Conservation (phyloP, 2,113 vertebrate genomes). For the Bostrychus sinensis region DNA sequence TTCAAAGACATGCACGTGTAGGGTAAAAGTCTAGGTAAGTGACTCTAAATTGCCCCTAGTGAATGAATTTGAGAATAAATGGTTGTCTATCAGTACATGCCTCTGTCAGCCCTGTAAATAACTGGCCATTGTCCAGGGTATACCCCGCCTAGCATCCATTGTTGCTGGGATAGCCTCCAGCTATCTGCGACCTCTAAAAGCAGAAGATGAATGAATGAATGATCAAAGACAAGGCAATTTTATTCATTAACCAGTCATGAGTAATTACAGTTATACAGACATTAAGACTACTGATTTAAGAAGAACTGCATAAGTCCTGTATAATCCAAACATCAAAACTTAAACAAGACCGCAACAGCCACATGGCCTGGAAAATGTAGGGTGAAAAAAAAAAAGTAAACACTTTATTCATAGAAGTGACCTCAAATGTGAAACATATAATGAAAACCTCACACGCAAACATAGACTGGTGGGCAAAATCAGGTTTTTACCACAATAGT, state of each 20-base stretch:
- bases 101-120: too few species aligned
- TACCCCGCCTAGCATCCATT: too few species aligned
- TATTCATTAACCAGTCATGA: conserved; percentile 62
- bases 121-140: too few species aligned
- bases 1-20: too few species aligned
- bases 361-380: conserved; percentile 11
- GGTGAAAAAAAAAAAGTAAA: conserved; percentile 4
- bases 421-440: conserved; percentile 10
- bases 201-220: not conserved
- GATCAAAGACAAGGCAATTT: conserved; percentile 68
- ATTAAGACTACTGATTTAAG: conserved; percentile 53
- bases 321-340: conserved; percentile 27
- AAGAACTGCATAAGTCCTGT: conserved; percentile 24
- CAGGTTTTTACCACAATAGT: conserved; percentile 14
- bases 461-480: conserved; percentile 19
- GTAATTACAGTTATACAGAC: conserved; percentile 60
- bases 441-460: conserved; percentile 36
- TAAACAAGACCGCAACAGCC: conserved; percentile 30
- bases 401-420: not conserved
- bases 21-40: too few species aligned
- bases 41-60: too few species aligned
- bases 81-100: too few species aligned
- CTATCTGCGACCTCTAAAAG: not conserved
- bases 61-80: too few species aligned
- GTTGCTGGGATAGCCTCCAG: too few species aligned